phyloP scores from a whole-genome alignment of 2,888 invertebrate species.

The Uloborus plumipes region DNA sequence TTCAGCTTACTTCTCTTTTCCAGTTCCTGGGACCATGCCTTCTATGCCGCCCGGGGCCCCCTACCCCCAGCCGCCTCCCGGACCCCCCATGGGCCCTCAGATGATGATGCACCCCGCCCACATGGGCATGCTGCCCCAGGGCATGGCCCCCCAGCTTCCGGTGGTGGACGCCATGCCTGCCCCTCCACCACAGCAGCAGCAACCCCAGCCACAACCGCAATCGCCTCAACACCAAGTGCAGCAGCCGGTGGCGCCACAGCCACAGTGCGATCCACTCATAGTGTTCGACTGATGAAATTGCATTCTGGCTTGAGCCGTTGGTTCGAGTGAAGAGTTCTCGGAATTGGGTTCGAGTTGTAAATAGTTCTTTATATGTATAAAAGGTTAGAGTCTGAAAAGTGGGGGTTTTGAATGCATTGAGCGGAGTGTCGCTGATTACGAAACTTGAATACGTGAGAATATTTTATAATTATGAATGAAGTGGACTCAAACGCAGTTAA shows the following conservation, averaged over 20 bases:
- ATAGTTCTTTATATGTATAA: too few species aligned
- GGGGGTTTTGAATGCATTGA: too few species aligned
- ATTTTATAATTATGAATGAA: too few species aligned
- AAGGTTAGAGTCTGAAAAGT: too few species aligned
- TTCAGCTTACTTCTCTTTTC: not conserved
- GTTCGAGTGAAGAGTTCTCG: too few species aligned
- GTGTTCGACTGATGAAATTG: slow-evolving; percentile 40
- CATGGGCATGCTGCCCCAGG: slow-evolving; percentile 48
- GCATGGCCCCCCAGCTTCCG: slow-evolving; percentile 1
- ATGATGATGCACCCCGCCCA: slow-evolving; percentile 56
- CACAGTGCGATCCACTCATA: slow-evolving; percentile 47
- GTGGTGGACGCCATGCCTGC: not conserved
- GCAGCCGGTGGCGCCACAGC: slow-evolving; percentile 20
- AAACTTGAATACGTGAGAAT: too few species aligned
- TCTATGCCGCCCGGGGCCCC: slow-evolving; percentile 48
- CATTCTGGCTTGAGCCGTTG: too few species aligned
- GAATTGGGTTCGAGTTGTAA: too few species aligned
- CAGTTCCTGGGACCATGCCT: slow-evolving; percentile 37
- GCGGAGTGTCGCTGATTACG: too few species aligned
- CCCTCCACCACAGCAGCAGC: slow-evolving; percentile 30
- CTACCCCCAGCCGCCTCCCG: slow-evolving; percentile 41
- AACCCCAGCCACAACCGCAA: slow-evolving; percentile 21
- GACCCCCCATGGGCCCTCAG: slow-evolving; percentile 32
- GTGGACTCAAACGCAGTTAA: too few species aligned
- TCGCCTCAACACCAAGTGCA: slow-evolving; percentile 29